Conservation (phyloP, 2,113 vertebrate species). For the Esox niger region DNA sequence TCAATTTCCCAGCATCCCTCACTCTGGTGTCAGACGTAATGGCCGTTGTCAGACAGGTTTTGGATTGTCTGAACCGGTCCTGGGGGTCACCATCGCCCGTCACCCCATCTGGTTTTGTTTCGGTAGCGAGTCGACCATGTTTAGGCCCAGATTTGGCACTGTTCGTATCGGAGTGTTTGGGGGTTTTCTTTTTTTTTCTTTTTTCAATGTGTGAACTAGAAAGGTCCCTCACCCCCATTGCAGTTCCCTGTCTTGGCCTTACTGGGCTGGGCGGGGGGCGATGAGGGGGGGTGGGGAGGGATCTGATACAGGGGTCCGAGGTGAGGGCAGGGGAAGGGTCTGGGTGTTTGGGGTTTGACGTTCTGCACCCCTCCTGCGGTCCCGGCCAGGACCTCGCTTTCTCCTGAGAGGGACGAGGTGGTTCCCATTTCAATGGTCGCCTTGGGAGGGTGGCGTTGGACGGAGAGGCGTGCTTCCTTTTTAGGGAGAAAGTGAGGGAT, state of each 20-base stretch:
- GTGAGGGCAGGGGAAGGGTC: neutral
- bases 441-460: conserved; percentile 25
- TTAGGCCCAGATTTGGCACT: neutral
- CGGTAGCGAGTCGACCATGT: neutral
- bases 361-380: neutral
- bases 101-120: conserved; percentile 13
- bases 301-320: neutral
- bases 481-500: conserved; percentile 22
- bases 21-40: conserved; percentile 64
- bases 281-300: neutral
- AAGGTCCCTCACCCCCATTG: neutral
- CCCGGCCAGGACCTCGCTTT: conserved; percentile 4
- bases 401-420: conserved; percentile 27
- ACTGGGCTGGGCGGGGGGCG: neutral
- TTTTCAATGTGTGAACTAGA: neutral
- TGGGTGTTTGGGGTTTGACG: neutral
- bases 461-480: conserved; percentile 40
- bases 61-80: conserved; percentile 23
- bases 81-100: conserved; percentile 3
- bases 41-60: conserved; percentile 18
- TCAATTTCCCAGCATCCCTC: conserved; percentile 68
- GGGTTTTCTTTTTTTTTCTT: neutral
- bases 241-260: neutral
- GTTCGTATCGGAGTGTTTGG: conserved; percentile 14
- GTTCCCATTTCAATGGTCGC: conserved; percentile 39